A percentile compares a stretch with the other conserved stretches of the same genome.
Conservation (phyloP, 1,140 invertebrate genomes). For the Kradibia gibbosae region DNA sequence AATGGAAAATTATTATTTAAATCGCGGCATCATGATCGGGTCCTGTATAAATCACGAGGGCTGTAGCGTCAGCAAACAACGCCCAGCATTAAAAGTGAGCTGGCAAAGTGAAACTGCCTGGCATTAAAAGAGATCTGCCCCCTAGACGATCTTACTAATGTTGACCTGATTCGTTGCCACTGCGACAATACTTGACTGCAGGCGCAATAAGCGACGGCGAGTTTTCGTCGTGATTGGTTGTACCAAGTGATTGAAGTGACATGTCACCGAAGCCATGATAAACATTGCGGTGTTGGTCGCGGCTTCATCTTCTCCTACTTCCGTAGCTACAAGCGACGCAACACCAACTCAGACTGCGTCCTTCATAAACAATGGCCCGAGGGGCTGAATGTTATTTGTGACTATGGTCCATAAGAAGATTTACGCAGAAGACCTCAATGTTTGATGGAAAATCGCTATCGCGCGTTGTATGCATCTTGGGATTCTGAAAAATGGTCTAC, state of each 20-base stretch:
- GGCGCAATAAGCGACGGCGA: neutral
- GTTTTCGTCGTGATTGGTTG: slow-evolving; percentile 15
- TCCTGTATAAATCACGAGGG: no score
- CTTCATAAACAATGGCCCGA: neutral
- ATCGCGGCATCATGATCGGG: no score
- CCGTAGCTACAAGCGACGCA: neutral
- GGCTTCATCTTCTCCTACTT: no score
- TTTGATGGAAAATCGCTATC: neutral
- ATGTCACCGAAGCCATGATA: no score
- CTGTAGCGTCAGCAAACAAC: neutral
- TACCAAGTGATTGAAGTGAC: slow-evolving; percentile 33
- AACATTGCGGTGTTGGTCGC: no score
- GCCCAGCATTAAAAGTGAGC: neutral
- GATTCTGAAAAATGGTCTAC: neutral
- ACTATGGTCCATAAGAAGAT: no score
- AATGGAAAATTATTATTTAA: no score
- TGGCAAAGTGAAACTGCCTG: neutral
- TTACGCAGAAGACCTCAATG: neutral
- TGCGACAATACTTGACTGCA: no score
- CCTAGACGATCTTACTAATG: no score
- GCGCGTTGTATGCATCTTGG: neutral
- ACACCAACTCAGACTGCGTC: neutral
- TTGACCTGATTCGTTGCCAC: no score
- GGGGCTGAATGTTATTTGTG: no score
- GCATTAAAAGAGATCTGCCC: neutral